Percentiles rank a stretch among this genome's conserved stretches.
Conservation (phyloP, 30 jellyfish, hydroid and myxozoan species). For the Rhopilema esculentum region DNA sequence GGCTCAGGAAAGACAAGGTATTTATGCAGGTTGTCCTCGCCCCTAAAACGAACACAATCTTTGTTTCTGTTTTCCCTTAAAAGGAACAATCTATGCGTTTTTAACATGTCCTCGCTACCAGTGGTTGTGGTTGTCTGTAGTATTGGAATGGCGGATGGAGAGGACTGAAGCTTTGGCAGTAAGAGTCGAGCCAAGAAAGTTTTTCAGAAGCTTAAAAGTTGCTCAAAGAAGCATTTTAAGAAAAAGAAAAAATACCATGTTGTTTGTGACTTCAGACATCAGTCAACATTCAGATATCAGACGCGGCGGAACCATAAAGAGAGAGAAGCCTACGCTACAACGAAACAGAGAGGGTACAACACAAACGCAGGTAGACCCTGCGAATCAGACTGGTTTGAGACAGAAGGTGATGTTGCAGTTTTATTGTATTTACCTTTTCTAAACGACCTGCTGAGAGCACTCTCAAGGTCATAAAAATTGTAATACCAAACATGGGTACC, state of each 20-base stretch:
- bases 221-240: not conserved
- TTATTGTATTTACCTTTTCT: not conserved
- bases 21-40: slow-evolving; percentile 19
- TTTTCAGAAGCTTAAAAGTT: not conserved
- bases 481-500: too few species aligned
- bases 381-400: not conserved
- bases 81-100: not conserved
- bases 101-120: not conserved
- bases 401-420: not conserved
- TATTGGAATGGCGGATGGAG: slow-evolving; percentile 9
- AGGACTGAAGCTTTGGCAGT: not conserved
- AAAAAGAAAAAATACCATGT: not conserved
- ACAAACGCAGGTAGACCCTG: not conserved
- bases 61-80: not conserved
- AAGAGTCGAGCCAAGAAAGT: not conserved
- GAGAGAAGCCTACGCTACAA: slow-evolving; percentile 1
- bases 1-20: slow-evolving; percentile 31
- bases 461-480: not conserved
- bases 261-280: not conserved
- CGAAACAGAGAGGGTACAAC: too few species aligned
- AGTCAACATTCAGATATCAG: not conserved
- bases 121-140: slow-evolving; percentile 10
- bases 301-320: not conserved
- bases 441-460: not conserved
- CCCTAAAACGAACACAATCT: not conserved